Percentiles rank a stretch among this genome's conserved stretches.
Conservation (phyloP, 2,888 invertebrate species). For the Artemia sp. region DNA sequence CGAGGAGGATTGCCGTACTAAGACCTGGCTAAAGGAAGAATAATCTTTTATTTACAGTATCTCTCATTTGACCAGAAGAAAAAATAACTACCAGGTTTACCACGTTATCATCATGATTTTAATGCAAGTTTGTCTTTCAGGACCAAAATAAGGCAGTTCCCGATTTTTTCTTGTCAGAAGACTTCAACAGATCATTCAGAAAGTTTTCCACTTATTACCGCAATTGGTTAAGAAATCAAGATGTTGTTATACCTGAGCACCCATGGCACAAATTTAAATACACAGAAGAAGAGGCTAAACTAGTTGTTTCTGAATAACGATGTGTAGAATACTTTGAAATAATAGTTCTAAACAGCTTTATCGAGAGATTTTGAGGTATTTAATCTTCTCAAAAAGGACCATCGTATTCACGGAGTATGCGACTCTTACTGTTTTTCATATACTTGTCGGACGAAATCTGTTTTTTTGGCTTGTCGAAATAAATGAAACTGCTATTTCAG, state of each 20-base stretch:
- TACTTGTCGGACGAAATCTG: no score
- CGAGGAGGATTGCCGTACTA: no score
- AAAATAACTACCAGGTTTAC: no score
- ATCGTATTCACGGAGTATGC: background rate
- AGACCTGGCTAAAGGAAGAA: no score
- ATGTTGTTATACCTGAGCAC: slow-evolving; percentile 21
- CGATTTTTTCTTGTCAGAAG: background rate
- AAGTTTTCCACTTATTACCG: background rate
- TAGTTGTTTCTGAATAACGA: background rate
- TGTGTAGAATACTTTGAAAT: background rate
- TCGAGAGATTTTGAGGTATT: background rate
- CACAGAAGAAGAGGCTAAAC: background rate
- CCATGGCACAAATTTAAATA: background rate
- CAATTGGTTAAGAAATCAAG: background rate
- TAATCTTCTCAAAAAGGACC: background rate
- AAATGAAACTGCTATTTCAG: no score
- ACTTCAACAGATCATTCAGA: background rate
- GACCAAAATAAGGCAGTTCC: background rate
- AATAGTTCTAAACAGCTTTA: background rate
- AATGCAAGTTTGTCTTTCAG: background rate
- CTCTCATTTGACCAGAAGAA: no score
- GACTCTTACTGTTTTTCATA: background rate
- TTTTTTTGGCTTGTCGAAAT: no score
- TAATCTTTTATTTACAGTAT: no score
- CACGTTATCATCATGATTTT: background rate